Base-by-base conservation (phyloP, 2,113 vertebrate genomes). In the Rhea americana region DNA sequence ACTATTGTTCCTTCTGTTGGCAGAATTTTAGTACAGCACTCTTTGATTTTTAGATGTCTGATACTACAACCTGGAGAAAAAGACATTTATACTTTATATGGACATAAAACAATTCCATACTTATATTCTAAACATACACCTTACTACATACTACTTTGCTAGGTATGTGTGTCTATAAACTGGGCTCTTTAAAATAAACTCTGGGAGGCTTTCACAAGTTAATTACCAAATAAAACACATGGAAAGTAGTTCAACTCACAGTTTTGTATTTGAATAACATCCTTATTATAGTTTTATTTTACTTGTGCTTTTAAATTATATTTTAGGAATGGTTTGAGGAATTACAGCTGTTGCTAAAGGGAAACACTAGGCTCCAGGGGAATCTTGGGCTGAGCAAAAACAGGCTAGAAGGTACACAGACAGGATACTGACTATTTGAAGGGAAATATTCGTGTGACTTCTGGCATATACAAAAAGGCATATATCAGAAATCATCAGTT, bases 171-270 rank as follows among this genome's bases (percentile, higher is more conserved):
- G 41, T 94, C 78, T 83, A 89, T 85, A 95, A 96, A 93, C 56
- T 20, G 71, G 71, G 68, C 75, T 48, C 28, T 41, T 92, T 56
- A 70, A 93, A 95, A 93, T 81, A 83, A 94, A 65, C 59, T 75
- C 74, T 79, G 68, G 55, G 61, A 95, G 70, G 65, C 66, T 93
- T 82, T 72, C 39, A 51, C 37, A 87, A 56, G 87, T 89, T 95
- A 95, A 94, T 93, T 91, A 82, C 65, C 28, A 85, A 96, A 96
- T 95, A 94, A 95, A 96, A 50, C 13, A 53, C 51, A 30, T 15
- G 4, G 62, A 53, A 92, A 81, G 43, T 47, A 80, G 30, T 41
- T 86, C 66, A 95, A 43, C 53, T 39, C 19, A 22, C 66, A 62
- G 56, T 65, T 93, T 73, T 3, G 3, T 66, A 84, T 6, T 6